phyloP scores from a whole-genome alignment of 2,797 vertebrate genomes.

The Hippocampus kuda region DNA sequence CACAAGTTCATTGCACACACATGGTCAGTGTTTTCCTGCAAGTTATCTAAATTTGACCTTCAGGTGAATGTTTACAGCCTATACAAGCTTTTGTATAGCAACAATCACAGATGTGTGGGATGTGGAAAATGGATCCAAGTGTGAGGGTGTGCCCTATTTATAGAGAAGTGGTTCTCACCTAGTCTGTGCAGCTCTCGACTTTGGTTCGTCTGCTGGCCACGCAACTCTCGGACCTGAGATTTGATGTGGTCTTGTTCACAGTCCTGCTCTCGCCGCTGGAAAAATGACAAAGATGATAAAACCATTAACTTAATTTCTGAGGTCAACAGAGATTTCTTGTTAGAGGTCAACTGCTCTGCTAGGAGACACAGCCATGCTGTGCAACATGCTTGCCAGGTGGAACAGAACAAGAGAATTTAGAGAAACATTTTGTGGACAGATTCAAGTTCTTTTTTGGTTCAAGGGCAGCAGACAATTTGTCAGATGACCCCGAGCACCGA shows the following conservation, averaged over 20 bases:
- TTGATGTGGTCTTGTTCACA: slow-evolving; percentile 52
- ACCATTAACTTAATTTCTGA: slow-evolving; percentile 11
- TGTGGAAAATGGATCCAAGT: slow-evolving; percentile 9
- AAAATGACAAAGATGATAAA: neutral
- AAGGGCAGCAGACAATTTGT: too few species aligned
- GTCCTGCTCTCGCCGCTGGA: slow-evolving; percentile 58
- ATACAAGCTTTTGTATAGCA: slow-evolving; percentile 25
- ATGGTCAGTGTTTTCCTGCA: slow-evolving; percentile 37
- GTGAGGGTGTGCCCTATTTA: slow-evolving; percentile 3
- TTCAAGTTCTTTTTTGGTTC: too few species aligned
- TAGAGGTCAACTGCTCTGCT: slow-evolving; percentile 29
- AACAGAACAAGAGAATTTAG: slow-evolving; percentile 22
- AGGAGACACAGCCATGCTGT: slow-evolving; percentile 17
- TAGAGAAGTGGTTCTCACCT: slow-evolving; percentile 42
- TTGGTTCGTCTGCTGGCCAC: slow-evolving; percentile 41
- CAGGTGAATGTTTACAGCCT: slow-evolving; percentile 27
- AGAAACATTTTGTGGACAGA: too few species aligned
- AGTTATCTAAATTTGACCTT: slow-evolving; percentile 26
- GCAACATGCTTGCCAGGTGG: slow-evolving; percentile 32
- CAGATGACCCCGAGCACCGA: too few species aligned
- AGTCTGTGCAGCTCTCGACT: slow-evolving; percentile 47
- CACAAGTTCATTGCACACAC: slow-evolving; percentile 31
- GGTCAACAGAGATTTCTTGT: slow-evolving; percentile 21
- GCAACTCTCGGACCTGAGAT: slow-evolving; percentile 51
- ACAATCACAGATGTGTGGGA: slow-evolving; percentile 6